A percentile compares a stretch with the other conserved stretches of the same genome.
Conservation (phyloP, 1,140 invertebrate genomes). For the Polypedilum pembai region DNA sequence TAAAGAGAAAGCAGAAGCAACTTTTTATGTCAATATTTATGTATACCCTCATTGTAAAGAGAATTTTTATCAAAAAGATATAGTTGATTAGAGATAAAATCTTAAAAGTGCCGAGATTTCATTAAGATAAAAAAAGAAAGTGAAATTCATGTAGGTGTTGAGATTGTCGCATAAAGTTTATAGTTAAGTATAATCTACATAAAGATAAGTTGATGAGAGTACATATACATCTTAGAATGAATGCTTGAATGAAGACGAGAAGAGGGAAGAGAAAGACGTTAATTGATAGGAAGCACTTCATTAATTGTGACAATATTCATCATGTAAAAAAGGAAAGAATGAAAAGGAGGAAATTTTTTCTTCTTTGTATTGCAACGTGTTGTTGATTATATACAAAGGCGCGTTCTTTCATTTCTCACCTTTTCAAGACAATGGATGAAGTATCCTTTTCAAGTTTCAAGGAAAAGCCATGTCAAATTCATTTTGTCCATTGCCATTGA, state of each 20-base stretch:
- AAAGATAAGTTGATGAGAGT: neutral
- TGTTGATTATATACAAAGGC: too few relatives aligned
- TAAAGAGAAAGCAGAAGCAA: neutral
- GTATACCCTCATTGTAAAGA: neutral
- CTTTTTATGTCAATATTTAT: constrained; percentile 3
- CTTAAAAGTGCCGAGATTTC: neutral
- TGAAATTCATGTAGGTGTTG: neutral
- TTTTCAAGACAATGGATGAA: too few relatives aligned
- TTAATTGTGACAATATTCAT: neutral
- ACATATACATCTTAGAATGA: too few relatives aligned
- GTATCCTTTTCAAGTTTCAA: too few relatives aligned
- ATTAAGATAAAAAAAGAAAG: neutral
- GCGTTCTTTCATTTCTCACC: too few relatives aligned
- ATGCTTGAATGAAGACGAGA: too few relatives aligned
- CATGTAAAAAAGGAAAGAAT: neutral
- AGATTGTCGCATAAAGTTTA: neutral
- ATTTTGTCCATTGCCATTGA: too few relatives aligned
- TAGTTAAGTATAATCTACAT: neutral
- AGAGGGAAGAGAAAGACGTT: neutral
- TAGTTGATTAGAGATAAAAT: neutral
- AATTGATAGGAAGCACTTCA: constrained; percentile 5
- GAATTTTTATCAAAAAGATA: neutral
- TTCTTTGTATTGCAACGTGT: too few relatives aligned
- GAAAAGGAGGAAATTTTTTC: too few relatives aligned
- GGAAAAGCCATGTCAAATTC: too few relatives aligned